phyloP scores from a whole-genome alignment of 2,113 vertebrate species.

The Microtus montanus region DNA sequence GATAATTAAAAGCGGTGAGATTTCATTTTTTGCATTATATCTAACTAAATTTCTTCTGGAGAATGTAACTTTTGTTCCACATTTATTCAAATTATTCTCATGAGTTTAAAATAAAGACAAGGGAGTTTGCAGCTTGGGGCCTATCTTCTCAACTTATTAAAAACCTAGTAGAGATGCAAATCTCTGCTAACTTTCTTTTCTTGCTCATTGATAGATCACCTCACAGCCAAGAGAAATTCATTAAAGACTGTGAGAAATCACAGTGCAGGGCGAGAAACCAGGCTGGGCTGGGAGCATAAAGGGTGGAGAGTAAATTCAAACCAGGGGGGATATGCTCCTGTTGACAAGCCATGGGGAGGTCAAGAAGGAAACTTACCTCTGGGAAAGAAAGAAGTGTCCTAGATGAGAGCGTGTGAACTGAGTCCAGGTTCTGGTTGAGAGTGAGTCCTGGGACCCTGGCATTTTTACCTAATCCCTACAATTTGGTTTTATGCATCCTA shows the following conservation, averaged over 20 bases:
- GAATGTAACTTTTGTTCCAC: neutral
- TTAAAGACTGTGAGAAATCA: neutral
- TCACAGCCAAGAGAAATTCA: neutral
- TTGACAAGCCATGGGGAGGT: neutral
- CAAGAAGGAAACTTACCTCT: neutral
- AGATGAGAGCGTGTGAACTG: neutral
- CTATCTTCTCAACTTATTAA: neutral
- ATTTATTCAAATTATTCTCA: slow-evolving; percentile 30
- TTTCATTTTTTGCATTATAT: slow-evolving; percentile 18
- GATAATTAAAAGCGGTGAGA: slow-evolving; percentile 41
- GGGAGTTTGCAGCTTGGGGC: neutral
- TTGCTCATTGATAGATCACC: neutral
- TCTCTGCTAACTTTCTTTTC: neutral
- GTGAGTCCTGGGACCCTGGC: neutral
- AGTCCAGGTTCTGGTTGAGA: neutral
- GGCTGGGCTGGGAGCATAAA: neutral
- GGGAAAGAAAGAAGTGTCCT: neutral
- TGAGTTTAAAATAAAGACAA: neutral
- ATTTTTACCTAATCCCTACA: neutral
- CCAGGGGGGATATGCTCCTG: neutral
- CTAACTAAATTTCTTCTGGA: slow-evolving; percentile 6
- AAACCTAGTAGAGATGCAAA: neutral
- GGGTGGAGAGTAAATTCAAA: neutral
- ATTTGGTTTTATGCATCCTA: neutral
- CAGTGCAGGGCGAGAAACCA: neutral